Evolutionary conservation across 1,140 invertebrate species (phyloP).

Genomic region (Melitaea cinxia): DNA sequence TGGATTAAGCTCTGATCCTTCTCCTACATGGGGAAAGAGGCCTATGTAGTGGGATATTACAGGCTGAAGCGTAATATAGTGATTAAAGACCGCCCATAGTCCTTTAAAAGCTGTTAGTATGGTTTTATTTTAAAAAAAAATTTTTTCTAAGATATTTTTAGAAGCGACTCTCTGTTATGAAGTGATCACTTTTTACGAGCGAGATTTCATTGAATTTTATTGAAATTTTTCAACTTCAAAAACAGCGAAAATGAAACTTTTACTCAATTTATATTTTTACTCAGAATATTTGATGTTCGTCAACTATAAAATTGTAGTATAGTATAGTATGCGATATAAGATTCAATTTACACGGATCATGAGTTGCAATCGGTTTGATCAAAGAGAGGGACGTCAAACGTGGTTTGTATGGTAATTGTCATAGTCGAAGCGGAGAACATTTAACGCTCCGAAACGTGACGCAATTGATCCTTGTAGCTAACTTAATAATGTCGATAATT

Average conservation of each 20-base stretch:
- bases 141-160: too few relatives aligned
- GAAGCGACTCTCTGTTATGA: too few relatives aligned
- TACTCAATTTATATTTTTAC: neutral
- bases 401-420: conserved; percentile 26
- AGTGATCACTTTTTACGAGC: too few relatives aligned
- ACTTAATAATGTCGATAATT: neutral
- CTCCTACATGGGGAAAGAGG: too few relatives aligned
- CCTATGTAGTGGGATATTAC: too few relatives aligned
- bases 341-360: conserved; percentile 35
- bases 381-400: conserved; percentile 33
- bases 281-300: conserved; percentile 17
- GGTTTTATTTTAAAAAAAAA: too few relatives aligned
- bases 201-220: too few relatives aligned
- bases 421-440: conserved; percentile 6
- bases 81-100: too few relatives aligned
- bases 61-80: too few relatives aligned
- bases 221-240: neutral
- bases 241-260: neutral
- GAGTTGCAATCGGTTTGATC: conserved; percentile 30
- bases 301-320: conserved; percentile 26
- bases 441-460: neutral
- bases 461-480: neutral
- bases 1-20: too few relatives aligned
- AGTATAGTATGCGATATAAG: conserved; percentile 23
- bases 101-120: too few relatives aligned